Conservation (phyloP, 64 coral and sea anemone genomes). For the Actinia tenebrosa region DNA sequence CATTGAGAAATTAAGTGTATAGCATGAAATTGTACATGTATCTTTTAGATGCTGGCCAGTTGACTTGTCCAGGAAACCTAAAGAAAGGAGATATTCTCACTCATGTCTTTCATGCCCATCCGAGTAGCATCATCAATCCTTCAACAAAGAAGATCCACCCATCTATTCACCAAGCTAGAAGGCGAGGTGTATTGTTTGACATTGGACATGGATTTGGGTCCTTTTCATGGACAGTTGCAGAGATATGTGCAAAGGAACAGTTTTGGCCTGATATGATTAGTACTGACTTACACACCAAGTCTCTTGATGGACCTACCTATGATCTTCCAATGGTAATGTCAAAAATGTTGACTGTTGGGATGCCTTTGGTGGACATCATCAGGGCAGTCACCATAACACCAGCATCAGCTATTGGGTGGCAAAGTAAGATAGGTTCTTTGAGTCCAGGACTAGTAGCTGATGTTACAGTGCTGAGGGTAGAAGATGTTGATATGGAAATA, state of each 20-base stretch:
- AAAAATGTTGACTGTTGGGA: constrained; percentile 76
- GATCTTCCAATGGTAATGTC: constrained; percentile 82
- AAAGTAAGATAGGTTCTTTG: constrained; percentile 50
- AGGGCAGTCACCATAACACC: constrained; percentile 64
- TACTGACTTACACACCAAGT: constrained; percentile 68
- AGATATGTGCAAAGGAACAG: constrained; percentile 64
- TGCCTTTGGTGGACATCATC: constrained; percentile 69
- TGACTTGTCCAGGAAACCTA: constrained; percentile 73
- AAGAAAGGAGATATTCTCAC: constrained; percentile 74
- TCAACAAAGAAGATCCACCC: constrained; percentile 11
- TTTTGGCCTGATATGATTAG: constrained; percentile 94
- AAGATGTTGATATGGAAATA: constrained; percentile 53
- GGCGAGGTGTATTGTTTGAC: constrained; percentile 79
- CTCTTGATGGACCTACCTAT: constrained; percentile 61
- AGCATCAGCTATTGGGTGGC: constrained; percentile 57
- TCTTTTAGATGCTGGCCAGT: background rate
- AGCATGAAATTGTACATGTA: too few relatives aligned
- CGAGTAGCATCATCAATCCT: constrained; percentile 61
- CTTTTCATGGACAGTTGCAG: constrained; percentile 87
- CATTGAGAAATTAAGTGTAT: too few relatives aligned
- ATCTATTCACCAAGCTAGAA: constrained; percentile 53
- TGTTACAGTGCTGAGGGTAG: constrained; percentile 50
- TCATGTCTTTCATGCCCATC: constrained; percentile 56
- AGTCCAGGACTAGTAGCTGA: constrained; percentile 32
- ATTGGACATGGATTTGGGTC: constrained; percentile 81